These are phyloP conservation scores for Drosophila hamatofila DNA, from an alignment of 2,888 invertebrate genomes.

Conservation along the genomic window DNA sequence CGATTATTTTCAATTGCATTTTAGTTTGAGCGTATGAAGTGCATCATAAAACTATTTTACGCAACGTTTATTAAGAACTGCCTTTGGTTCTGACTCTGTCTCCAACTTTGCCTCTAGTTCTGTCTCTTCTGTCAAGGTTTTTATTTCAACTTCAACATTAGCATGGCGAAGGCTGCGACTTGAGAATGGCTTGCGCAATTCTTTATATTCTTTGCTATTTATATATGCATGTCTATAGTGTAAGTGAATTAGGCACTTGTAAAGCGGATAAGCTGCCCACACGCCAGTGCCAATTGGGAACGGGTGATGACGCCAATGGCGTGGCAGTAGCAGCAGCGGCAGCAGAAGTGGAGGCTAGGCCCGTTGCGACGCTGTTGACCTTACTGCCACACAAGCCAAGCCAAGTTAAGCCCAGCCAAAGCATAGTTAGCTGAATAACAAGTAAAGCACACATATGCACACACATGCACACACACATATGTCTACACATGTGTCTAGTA, in stretches of 20 bases:
- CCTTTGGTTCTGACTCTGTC: not conserved
- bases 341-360: conserved; percentile 31
- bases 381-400: conserved; percentile 47
- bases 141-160: conserved; percentile 10
- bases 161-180: conserved; percentile 8
- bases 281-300: conserved; percentile 44
- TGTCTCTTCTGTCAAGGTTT: conserved; percentile 4
- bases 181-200: conserved; percentile 2
- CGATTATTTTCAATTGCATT: conserved; percentile 17
- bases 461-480: conserved; percentile 11
- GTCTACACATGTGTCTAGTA: conserved; percentile 4
- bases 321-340: conserved; percentile 22
- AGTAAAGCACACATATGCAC: conserved; percentile 24
- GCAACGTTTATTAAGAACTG: not conserved
- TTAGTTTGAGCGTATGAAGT: not conserved
- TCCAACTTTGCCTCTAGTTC: not conserved
- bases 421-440: conserved; percentile 44
- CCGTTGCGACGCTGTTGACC: conserved; percentile 61
- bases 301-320: conserved; percentile 33
- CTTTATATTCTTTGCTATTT: conserved; percentile 33
- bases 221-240: conserved; percentile 33
- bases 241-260: conserved; percentile 73
- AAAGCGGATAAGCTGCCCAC: conserved; percentile 75
- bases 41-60: conserved; percentile 21
- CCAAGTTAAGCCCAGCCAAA: conserved; percentile 27